These are phyloP conservation scores for Carollia perspicillata DNA, from an alignment of 2,113 vertebrate genomes.

Conservation along the genomic window DNA sequence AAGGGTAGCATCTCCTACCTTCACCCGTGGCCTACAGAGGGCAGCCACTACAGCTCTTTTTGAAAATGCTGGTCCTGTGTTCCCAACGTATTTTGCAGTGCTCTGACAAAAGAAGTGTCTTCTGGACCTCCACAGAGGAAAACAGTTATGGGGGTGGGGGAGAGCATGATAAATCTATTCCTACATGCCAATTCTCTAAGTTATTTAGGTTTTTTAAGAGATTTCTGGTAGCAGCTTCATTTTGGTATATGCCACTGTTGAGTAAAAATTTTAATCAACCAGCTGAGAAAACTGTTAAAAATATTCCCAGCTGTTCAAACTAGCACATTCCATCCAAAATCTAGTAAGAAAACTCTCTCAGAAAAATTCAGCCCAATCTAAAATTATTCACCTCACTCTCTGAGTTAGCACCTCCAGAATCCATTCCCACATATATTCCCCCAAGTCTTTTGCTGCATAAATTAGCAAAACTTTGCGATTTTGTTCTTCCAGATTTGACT, in stretches of 20 bases:
- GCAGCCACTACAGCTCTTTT: neutral
- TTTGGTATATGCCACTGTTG: neutral
- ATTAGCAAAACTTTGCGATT: slow-evolving; percentile 9
- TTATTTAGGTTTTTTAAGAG: neutral
- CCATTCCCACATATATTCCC: neutral
- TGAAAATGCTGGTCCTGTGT: neutral
- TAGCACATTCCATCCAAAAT: neutral
- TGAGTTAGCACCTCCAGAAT: neutral
- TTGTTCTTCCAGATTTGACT: neutral
- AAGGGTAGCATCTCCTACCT: neutral
- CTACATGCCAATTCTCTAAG: neutral
- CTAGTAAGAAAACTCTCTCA: neutral
- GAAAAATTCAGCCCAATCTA: neutral
- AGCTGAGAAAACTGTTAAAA: neutral
- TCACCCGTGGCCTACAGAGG: neutral
- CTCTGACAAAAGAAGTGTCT: neutral
- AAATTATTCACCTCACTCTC: neutral
- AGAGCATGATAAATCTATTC: neutral
- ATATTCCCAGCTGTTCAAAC: neutral
- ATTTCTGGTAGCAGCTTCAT: neutral
- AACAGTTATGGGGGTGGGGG: neutral
- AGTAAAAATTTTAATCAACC: neutral
- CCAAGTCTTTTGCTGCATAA: neutral
- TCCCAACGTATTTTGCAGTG: neutral
- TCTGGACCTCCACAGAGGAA: neutral